phyloP scores from a whole-genome alignment of 2,113 vertebrate genomes.

The Antechinus stuartii region DNA sequence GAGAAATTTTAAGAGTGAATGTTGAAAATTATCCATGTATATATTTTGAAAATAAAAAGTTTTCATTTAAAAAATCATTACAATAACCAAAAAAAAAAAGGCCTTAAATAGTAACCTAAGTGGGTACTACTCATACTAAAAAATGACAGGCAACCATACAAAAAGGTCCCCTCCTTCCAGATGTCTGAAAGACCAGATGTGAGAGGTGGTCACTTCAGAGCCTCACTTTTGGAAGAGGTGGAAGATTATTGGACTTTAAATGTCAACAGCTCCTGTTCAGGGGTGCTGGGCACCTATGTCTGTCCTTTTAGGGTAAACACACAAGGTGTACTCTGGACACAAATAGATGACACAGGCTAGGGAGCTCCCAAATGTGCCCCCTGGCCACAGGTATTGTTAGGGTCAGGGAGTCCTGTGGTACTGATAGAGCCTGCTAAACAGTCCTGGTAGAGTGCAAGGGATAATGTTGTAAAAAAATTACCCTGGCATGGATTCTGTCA shows the following conservation, averaged over 20 bases:
- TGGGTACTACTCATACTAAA: not conserved
- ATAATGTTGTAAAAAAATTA: too few relatives aligned
- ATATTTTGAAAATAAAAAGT: too few relatives aligned
- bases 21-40: too few relatives aligned
- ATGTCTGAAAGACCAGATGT: not conserved
- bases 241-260: not conserved
- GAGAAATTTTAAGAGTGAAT: too few relatives aligned
- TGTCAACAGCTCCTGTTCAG: not conserved
- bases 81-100: not conserved
- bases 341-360: not conserved
- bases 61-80: too few relatives aligned
- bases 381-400: not conserved
- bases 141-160: not conserved
- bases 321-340: conserved; percentile 14
- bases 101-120: not conserved
- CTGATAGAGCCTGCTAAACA: not conserved
- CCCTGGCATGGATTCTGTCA: too few relatives aligned
- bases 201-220: not conserved
- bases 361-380: not conserved
- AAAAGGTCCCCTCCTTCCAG: not conserved
- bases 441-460: too few relatives aligned
- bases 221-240: not conserved
- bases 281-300: not conserved
- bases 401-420: not conserved
- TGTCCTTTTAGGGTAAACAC: not conserved